Base-by-base conservation (phyloP, 2,888 invertebrate species). In the Noctua fimbriata region DNA sequence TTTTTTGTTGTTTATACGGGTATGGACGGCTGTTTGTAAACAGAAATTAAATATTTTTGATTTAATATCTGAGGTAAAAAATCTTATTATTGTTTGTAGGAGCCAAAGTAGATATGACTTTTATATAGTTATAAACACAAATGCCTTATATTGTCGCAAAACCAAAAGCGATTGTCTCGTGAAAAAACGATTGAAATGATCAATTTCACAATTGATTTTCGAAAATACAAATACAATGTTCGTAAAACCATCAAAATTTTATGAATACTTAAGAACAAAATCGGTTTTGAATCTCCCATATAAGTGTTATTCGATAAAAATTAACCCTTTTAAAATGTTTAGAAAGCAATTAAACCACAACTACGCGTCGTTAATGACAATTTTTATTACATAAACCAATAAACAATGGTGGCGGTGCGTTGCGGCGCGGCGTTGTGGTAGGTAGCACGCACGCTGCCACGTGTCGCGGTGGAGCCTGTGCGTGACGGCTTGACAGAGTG, bases 401-500 rank as follows among this genome's bases (percentile, higher is more conserved):
- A 78, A 84, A 86, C 78, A 86, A 86, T 84, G 74, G 73, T 36
- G 63, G 79, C 76, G 87, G 81, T 79, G 88, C 82, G 86, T 36
- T 67, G 44, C 44, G 44, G 67, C 44, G 67, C 44, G 44, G 67
- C 67, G 67, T 82, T 89, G 88, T 81, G 90, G 92, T 90, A 89
- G 85, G 85, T 90, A 87, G 88, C 88, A 86, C 86, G 89, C 88
- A 87, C 86, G 85, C 79, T 69, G 79, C 83, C 92, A 92, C 92
- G 93, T 91, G 91, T 87, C 89, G 81, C 69, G 93, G 91, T 85
- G 89, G 81, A 82, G 91, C 73, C 94, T 95, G 95, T 88, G 88
- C 83, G 90, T 95, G 96, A 95, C 95, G 92, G 88, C 88, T 90
- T 94, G 95, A 95, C 93, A 91, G 94, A 95, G 94, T 93, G 93